Percentiles rank a stretch among this genome's conserved stretches.
Evolutionary conservation across 2,797 vertebrate genomes (phyloP).

Genomic region (Melanogrammus aeglefinus): DNA sequence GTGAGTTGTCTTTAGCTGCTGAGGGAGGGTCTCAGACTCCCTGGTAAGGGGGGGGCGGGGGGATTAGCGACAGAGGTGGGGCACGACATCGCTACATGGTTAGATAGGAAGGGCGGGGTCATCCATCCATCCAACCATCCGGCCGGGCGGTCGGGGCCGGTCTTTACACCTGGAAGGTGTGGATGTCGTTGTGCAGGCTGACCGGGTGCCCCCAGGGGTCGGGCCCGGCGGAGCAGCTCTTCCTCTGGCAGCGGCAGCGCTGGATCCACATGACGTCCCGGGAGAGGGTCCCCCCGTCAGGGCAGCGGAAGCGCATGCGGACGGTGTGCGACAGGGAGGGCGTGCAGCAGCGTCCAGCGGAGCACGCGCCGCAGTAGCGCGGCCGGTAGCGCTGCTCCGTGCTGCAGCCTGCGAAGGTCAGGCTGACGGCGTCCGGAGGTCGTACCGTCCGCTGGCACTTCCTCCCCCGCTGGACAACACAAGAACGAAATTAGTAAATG

Average conservation of each 20-base stretch:
- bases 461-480: conserved; percentile 52
- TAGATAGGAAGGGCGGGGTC: background rate
- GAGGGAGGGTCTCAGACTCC: background rate
- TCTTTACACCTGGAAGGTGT: conserved; percentile 54
- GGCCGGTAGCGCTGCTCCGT: conserved; percentile 55
- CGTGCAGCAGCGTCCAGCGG: conserved; percentile 61
- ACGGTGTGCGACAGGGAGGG: conserved; percentile 62
- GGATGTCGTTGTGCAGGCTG: conserved; percentile 72
- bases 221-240: conserved; percentile 25
- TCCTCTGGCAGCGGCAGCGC: conserved; percentile 63
- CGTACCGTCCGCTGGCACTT: conserved; percentile 62
- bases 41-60: background rate
- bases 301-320: conserved; percentile 69
- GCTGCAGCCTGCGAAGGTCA: conserved; percentile 64
- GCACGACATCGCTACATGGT: conserved; percentile 5
- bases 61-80: background rate
- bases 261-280: conserved; percentile 73
- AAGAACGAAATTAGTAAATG: background rate
- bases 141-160: background rate
- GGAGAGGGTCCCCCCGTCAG: conserved; percentile 55
- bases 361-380: conserved; percentile 66
- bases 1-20: background rate
- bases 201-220: conserved; percentile 30
- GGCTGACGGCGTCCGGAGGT: conserved; percentile 39
- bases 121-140: too few species aligned